Conservation (phyloP, 2,113 vertebrate genomes). For the Micromys minutus region DNA sequence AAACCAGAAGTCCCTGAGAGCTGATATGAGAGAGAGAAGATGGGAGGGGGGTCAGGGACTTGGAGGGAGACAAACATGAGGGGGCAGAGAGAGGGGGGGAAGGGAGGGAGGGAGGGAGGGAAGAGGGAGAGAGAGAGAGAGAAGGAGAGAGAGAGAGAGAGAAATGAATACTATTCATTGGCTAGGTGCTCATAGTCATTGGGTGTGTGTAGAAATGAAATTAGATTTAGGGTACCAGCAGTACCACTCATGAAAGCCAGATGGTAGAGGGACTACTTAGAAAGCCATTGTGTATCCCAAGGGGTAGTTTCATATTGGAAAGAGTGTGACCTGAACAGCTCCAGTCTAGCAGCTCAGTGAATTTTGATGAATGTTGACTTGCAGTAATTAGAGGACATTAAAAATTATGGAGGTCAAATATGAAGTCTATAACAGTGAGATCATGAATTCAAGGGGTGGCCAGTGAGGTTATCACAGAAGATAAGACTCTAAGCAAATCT, state of each 20-base stretch:
- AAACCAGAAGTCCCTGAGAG: slow-evolving; percentile 6
- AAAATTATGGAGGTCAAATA: neutral
- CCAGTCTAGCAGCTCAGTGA: neutral
- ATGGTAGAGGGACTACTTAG: neutral
- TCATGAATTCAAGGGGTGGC: neutral
- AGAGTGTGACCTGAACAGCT: slow-evolving; percentile 12
- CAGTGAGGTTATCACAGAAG: neutral
- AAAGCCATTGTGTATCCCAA: neutral
- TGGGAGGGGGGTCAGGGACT: neutral
- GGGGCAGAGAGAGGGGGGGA: too few species aligned
- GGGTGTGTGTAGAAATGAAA: neutral
- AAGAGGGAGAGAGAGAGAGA: neutral
- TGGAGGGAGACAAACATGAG: too few species aligned
- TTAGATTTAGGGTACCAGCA: neutral
- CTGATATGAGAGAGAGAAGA: neutral
- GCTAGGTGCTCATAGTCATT: neutral
- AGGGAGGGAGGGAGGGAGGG: neutral
- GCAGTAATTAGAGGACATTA: neutral
- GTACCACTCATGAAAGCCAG: neutral
- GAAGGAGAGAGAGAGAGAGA: neutral
- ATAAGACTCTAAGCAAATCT: slow-evolving; percentile 25
- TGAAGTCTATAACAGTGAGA: slow-evolving; percentile 27
- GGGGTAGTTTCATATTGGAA: slow-evolving; percentile 14
- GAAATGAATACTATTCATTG: neutral
- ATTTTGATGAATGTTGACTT: slow-evolving; percentile 9